Conservation (phyloP, 1,140 invertebrate species). For the Papilio dardanus region DNA sequence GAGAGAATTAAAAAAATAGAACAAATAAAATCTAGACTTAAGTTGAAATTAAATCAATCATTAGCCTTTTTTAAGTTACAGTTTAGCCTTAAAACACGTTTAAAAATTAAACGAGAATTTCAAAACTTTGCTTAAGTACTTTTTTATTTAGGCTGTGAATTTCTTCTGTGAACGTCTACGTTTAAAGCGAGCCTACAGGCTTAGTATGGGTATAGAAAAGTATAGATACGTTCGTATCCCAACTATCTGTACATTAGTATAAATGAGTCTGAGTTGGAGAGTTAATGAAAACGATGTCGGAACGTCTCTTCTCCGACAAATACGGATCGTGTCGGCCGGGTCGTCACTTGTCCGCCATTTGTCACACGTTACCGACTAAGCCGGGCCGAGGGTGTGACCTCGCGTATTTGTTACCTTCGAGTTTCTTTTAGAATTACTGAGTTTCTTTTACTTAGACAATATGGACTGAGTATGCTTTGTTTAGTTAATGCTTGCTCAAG, state of each 20-base stretch:
- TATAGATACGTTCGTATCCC: slow-evolving; percentile 2
- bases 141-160: neutral
- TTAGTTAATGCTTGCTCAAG: neutral
- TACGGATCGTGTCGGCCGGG: slow-evolving; percentile 49
- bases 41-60: neutral
- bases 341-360: slow-evolving; percentile 45
- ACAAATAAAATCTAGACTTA: neutral
- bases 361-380: slow-evolving; percentile 47
- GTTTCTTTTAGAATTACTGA: neutral
- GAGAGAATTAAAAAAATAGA: neutral
- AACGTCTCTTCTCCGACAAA: slow-evolving; percentile 50
- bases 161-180: neutral
- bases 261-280: slow-evolving; percentile 47
- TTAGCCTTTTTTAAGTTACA: no score
- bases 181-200: neutral
- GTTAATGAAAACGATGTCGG: slow-evolving; percentile 59
- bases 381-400: slow-evolving; percentile 34
- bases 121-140: no score
- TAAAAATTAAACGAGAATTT: neutral
- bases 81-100: neutral
- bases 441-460: neutral
- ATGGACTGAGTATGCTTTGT: neutral
- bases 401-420: slow-evolving; percentile 34
- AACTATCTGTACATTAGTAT: slow-evolving; percentile 49
- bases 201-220: neutral